Base-by-base conservation (phyloP, 2,888 invertebrate genomes). In the Pristionchus entomophagus region DNA sequence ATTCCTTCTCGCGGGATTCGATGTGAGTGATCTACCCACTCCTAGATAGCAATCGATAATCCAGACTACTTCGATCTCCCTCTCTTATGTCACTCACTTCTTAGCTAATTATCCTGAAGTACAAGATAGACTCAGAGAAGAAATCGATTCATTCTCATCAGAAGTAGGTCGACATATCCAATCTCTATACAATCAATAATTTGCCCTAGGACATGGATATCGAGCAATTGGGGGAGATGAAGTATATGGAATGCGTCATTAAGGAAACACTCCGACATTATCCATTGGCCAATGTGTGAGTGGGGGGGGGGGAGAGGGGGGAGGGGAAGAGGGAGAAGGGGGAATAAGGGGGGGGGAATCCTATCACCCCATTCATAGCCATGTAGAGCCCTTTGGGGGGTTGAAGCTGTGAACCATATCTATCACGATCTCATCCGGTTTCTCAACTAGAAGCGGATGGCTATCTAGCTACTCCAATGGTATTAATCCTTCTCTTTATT, bases 21-120 rank as follows among this genome's bases (percentile, higher is more conserved):
- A 95, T 89, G 95, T 95, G 29, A 80, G 80, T 51, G 3, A 29
- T 51, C 38, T n/a, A 73, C 32, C 38, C 32, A 95, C 95, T 0
- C 94, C 84, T 12, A 84, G 10, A 14, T 38, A 49, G 84, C n/a
- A n/a, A n/a, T n/a, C n/a, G n/a, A n/a, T n/a, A n/a, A n/a, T n/a
- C n/a, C 45, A 45, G 45, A 45, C 45, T 6, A 45, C 45, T 6
- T 45, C 45, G 8, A 45, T 10, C 14, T 45, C 45, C 14, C 45
- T 45, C 45, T 6, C 45, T 6, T 45, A 45, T 14, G 14, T 14
- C 45, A 45, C 45, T 45, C 45, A 45, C 45, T 62, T 83, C 62
- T 81, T 90, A 29, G 90, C 90, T 26, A 87, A 87, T 26, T 86
- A 90, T 77, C 89, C 87, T 0, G 88, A 89, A 32, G 51, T 88